Base-by-base conservation (phyloP, 2,797 vertebrate genomes). In the Acestrorhynchus altus region DNA sequence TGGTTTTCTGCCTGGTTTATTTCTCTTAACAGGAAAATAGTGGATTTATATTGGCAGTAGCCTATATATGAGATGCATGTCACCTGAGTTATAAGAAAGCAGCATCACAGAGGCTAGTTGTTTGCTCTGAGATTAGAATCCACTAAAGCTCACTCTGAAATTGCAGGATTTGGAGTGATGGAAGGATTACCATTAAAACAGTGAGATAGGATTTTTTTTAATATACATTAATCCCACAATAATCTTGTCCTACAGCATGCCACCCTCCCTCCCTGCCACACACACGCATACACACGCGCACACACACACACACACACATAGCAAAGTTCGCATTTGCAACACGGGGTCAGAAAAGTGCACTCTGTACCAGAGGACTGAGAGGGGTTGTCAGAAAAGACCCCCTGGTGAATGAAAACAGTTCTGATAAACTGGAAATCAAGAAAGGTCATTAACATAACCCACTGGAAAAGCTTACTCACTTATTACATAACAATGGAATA, bases 131-230 rank as follows among this genome's bases (percentile, higher is more conserved):
- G 79, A 83, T 83, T 81, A 74, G 31, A 81, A 67, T 20, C 49
- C 61, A 46, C 39, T 24, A 46, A 72, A 70, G 60, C 60, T 47
- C 77, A 46, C 63, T 78, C 56, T 68, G 64, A 72, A 72, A 56
- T 40, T 39, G 52, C 72, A 56, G 74, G 80, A 80, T 85, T 80
- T 83, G 67, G 72, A 76, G 61, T 78, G 77, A 85, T 83, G 77
- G 79, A 68, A 69, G 80, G 81, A 85, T 85, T 85, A 85, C 31
- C 65, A 66, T 75, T 22, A 82, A 83, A 85, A 85, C 63, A 73
- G 71, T 20, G 70, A 78, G 79, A 71, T 69, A 39, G 77, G 71
- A 78, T 80, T 83, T 83, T 78, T 70, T 79, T 72, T 71, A 75
- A 83, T 81, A 68, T 75, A 83, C 67, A 85, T 74, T 77, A 83